A percentile compares a stretch with the other conserved stretches of the same genome.
Evolutionary conservation across 2,888 invertebrate genomes (phyloP).

Genomic region (Caprella mutica): DNA sequence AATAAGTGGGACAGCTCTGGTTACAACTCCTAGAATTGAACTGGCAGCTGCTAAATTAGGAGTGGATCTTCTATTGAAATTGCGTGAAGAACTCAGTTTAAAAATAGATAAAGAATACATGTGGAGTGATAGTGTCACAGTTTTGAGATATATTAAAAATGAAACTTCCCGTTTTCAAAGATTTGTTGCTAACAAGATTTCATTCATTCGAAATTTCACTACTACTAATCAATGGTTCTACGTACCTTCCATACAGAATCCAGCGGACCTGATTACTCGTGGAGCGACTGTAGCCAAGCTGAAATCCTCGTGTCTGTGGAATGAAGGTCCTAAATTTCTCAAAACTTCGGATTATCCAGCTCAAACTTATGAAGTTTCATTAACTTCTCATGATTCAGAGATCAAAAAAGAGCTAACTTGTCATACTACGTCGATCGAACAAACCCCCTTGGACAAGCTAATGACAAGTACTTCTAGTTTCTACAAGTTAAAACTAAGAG

Average conservation of each 20-base stretch:
- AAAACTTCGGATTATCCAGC: neutral
- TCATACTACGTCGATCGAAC: too few relatives aligned
- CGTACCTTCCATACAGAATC: constrained; percentile 5
- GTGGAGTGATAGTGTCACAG: constrained; percentile 10
- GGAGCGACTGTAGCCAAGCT: neutral
- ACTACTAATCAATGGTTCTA: neutral
- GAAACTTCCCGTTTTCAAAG: constrained; percentile 6
- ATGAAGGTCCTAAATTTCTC: constrained; percentile 1
- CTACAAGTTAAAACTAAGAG: neutral
- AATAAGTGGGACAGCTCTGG: neutral
- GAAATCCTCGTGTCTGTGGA: neutral
- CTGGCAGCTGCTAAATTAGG: neutral
- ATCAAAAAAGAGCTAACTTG: too few relatives aligned
- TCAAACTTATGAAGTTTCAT: too few relatives aligned
- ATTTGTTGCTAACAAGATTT: constrained; percentile 12
- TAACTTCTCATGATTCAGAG: too few relatives aligned
- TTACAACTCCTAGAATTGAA: neutral
- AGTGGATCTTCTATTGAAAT: neutral
- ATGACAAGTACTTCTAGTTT: too few relatives aligned
- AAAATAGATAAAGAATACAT: too few relatives aligned
- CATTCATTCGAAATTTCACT: neutral
- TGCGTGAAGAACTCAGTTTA: neutral
- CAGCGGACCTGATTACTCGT: neutral
- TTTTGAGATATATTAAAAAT: constrained; percentile 10
- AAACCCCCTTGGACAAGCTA: too few relatives aligned